Percentiles rank a stretch among this genome's conserved stretches.
Conservation (phyloP, 2,113 vertebrate genomes). For the Scomber japonicus region DNA sequence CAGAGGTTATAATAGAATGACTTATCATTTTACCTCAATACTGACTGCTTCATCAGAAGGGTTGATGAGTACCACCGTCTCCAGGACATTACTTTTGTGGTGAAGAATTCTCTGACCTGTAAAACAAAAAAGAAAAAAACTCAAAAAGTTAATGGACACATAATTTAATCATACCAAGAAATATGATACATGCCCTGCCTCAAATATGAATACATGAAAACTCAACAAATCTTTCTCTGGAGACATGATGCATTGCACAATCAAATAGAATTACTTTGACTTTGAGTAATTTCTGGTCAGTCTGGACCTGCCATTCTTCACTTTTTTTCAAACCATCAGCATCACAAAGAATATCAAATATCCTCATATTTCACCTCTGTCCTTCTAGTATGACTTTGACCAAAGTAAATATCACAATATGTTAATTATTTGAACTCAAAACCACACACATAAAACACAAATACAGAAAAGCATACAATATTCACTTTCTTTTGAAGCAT, state of each 20-base stretch:
- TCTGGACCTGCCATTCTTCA: neutral
- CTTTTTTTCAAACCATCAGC: neutral
- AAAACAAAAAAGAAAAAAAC: conserved; percentile 45
- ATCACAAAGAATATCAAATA: neutral
- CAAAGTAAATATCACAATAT: too few species aligned
- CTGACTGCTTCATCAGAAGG: conserved; percentile 97
- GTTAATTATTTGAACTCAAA: too few species aligned
- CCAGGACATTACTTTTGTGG: conserved; percentile 95
- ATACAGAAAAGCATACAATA: too few species aligned
- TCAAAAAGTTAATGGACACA: neutral
- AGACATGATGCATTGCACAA: neutral
- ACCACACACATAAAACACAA: too few species aligned
- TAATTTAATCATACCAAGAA: neutral
- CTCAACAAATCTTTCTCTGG: neutral
- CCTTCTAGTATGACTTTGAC: neutral
- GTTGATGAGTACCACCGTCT: conserved; percentile 97
- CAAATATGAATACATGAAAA: neutral
- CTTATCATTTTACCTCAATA: conserved; percentile 86
- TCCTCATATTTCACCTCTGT: neutral
- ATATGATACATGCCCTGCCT: neutral
- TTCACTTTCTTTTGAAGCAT: too few species aligned
- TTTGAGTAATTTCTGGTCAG: neutral
- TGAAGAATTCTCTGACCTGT: conserved; percentile 98
- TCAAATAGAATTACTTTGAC: neutral
- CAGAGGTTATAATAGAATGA: neutral